phyloP scores from a whole-genome alignment of 1,140 invertebrate genomes.

The Brachionus asplanchnoidis region DNA sequence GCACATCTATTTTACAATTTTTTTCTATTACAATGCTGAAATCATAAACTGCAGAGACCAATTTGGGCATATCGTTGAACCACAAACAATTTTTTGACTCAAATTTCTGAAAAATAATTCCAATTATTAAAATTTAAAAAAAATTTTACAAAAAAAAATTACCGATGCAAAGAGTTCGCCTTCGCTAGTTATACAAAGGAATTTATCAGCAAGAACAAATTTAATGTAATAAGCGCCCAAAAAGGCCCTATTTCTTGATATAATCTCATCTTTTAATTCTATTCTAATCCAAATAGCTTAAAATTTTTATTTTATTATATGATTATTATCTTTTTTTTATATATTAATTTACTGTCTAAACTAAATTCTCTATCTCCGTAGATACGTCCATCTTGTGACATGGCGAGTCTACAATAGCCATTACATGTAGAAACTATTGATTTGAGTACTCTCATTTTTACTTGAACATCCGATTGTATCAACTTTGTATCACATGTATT shows the following conservation, averaged over 20 bases:
- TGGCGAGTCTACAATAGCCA: constrained; percentile 20
- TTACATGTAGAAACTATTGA: neutral
- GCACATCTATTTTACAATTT: neutral
- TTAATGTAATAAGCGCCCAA: constrained; percentile 39
- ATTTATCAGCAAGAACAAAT: constrained; percentile 29
- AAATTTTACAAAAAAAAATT: neutral
- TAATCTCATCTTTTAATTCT: constrained; percentile 3
- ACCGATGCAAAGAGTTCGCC: constrained; percentile 22
- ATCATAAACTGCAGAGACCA: neutral
- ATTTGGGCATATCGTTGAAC: neutral
- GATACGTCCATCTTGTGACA: neutral
- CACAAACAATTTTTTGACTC: constrained; percentile 9
- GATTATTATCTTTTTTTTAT: neutral
- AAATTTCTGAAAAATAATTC: neutral
- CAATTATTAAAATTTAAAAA: neutral
- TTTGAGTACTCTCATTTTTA: constrained; percentile 34
- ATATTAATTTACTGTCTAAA: constrained; percentile 8
- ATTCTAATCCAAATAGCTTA: constrained; percentile 23
- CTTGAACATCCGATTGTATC: constrained; percentile 32
- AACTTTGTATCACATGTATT: constrained; percentile 30
- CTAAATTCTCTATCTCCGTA: constrained; percentile 20
- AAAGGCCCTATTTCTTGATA: neutral
- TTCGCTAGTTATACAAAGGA: neutral
- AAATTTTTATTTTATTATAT: neutral
- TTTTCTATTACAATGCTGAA: neutral